Base-by-base conservation (phyloP, 2,888 invertebrate species). In the Catocala nupta region DNA sequence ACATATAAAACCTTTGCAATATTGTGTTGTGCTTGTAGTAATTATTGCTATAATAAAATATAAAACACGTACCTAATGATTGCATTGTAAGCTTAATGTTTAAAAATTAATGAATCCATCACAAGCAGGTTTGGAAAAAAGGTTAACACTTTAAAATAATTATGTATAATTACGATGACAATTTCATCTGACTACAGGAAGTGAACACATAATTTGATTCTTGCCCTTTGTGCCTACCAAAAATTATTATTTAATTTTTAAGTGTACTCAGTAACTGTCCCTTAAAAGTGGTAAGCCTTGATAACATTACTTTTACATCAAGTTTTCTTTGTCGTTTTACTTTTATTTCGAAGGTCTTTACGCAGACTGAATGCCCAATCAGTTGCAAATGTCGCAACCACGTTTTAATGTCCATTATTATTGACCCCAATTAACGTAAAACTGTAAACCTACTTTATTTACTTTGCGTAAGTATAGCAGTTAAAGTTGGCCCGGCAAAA, bases 301-400 rank as follows among this genome's bases (percentile, higher is more conserved):
- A 58, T 50, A 9, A 48, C 33, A 39, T 64, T 44, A 66, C 68
- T 73, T 75, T 73, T 75, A 73, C 63, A 59, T 61, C 49, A 47
- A 52, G 53, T 64, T 62, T 52, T 52, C 45, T 49, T 43, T 49
- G 12, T 52, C 45, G 12, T 44, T 51, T 56, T 61, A 67, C 42
- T 63, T 67, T 70, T 59, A 70, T 61, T 57, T 50, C 34, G 58
- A 75, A 74, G 74, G 75, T 65, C 59, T 61, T 9, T n/a, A 39
- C 7, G 1, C 34, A n/a, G 45, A n/a, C 16, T 13, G 36, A 1
- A 2, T 47, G 16, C 10, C 48, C 16, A 57, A 59, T 50, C 11
- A 50, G 45, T 11, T 44, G 59, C 44, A 50, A 39, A 49, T 42
- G 7, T 25, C n/a, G 25, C 39, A 55, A 42, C n/a, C 43, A 10